phyloP scores from a whole-genome alignment of 2,888 invertebrate species.

The Cepaea hortensis region DNA sequence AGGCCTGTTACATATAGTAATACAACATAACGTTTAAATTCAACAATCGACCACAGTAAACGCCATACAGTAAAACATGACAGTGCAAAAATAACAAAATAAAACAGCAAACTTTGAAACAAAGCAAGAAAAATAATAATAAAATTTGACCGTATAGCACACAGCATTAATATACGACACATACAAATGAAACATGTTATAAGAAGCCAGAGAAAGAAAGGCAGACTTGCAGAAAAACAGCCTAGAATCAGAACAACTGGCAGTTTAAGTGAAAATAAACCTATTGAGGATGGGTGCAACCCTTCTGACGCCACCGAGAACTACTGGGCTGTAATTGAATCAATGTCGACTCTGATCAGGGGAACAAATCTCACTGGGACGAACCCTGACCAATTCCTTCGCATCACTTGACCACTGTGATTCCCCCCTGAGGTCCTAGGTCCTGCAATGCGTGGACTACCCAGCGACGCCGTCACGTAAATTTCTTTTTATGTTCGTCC shows the following conservation, averaged over 20 bases:
- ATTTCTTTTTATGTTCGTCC: conserved; percentile 30
- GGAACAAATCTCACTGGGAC: conserved; percentile 36
- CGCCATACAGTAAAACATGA: no score
- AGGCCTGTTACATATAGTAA: no score
- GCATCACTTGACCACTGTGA: conserved; percentile 44
- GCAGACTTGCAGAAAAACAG: not conserved
- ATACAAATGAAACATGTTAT: no score
- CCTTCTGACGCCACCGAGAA: not conserved
- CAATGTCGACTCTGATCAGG: conserved; percentile 27
- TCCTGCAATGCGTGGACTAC: conserved; percentile 34
- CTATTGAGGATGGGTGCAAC: not conserved
- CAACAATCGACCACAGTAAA: no score
- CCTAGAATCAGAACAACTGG: not conserved
- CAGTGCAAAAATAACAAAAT: no score
- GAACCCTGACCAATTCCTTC: conserved; percentile 34
- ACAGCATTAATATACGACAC: no score
- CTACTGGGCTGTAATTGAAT: conserved; percentile 36
- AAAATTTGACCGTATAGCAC: no score
- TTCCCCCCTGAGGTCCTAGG: conserved; percentile 29
- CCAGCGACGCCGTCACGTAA: conserved; percentile 37
- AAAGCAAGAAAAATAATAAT: no score
- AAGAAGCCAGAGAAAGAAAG: not conserved
- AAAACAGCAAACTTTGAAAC: no score
- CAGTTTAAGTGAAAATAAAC: not conserved
- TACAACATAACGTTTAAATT: no score